Evolutionary conservation across 2,888 invertebrate species (phyloP).

Genomic region (Orgyia antiqua): DNA sequence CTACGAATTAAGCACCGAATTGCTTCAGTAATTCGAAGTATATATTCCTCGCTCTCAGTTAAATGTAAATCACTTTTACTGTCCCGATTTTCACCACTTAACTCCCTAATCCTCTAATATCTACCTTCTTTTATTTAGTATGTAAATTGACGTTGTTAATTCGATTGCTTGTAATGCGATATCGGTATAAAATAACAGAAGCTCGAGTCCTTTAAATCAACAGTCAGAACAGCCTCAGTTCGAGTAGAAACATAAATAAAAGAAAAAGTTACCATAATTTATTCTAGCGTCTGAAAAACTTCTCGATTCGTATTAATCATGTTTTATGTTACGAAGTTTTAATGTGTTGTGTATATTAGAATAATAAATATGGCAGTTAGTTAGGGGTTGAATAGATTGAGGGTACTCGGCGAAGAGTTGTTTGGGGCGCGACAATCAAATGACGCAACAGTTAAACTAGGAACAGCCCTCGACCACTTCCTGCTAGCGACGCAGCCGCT

Average conservation of each 20-base stretch:
- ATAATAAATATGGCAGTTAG: conserved; percentile 16
- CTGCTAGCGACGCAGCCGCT: conserved; percentile 55
- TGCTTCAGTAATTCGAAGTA: conserved; percentile 74
- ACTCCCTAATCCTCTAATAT: conserved; percentile 52
- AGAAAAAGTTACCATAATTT: neutral
- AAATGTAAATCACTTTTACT: conserved; percentile 75
- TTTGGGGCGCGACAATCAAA: conserved; percentile 54
- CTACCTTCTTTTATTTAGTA: conserved; percentile 40
- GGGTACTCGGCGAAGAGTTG: conserved; percentile 19
- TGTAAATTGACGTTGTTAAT: conserved; percentile 36
- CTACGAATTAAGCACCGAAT: conserved; percentile 76
- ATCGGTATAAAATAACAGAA: conserved; percentile 23
- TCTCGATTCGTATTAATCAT: neutral
- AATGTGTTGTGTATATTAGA: conserved; percentile 10
- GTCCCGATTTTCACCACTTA: conserved; percentile 63
- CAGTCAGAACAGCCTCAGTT: conserved; percentile 16
- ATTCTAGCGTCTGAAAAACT: neutral
- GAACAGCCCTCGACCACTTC: conserved; percentile 67
- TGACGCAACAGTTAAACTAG: conserved; percentile 72
- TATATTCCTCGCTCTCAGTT: conserved; percentile 70
- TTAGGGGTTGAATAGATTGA: conserved; percentile 18
- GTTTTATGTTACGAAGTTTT: neutral
- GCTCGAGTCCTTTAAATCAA: conserved; percentile 19
- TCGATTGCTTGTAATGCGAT: conserved; percentile 26
- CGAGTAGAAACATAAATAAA: conserved; percentile 17